Base-by-base conservation (phyloP, 2,797 vertebrate genomes). In the Bufotes viridis region DNA sequence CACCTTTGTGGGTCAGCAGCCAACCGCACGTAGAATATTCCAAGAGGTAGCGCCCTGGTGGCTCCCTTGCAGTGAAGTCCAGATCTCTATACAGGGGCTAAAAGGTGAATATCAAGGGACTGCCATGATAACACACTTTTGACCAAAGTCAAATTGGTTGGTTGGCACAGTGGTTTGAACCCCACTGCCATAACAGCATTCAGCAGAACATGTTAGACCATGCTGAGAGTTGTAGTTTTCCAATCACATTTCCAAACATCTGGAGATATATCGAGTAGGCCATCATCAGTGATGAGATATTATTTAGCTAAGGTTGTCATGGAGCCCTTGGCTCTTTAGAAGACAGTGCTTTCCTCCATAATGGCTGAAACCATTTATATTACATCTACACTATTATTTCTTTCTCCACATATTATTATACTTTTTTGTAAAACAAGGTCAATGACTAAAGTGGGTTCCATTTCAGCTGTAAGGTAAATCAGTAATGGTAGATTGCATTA, bases 401-500 rank as follows among this genome's bases (percentile, higher is more conserved):
- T 22, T n/a, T 76, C 1, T 13, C 6, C 4, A 69, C 61, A n/a
- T 18, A 7, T 2, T 49, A 18, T 42, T 49, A 3, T 74, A 13
- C 14, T 24, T 53, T 24, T 24, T 24, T 22, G 0, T 20, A 11
- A 15, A n/a, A 55, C 51, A 65, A 80, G 26, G 78, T 60, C 78
- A 80, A 60, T 34, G 78, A 60, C 24, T 60, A 18, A 34, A 58
- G 78, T 18, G 74, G 55, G 2, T 22, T 34, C 53, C 29, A 85
- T 76, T 26, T 55, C 42, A 22, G 61, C 84, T 26, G 51, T 57
- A 70, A 80, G 75, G 75, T 78, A 86, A 78, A 57, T 81, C 26
- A 15, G 63, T 70, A 81, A 70, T 42, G 78, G 67, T n/a, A 51
- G 65, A n/a, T 86, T 87, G 57, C 61, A 87, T 61, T 42, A 87